Base-by-base conservation (phyloP, 2,888 invertebrate species). In the Embidobia sp. region DNA sequence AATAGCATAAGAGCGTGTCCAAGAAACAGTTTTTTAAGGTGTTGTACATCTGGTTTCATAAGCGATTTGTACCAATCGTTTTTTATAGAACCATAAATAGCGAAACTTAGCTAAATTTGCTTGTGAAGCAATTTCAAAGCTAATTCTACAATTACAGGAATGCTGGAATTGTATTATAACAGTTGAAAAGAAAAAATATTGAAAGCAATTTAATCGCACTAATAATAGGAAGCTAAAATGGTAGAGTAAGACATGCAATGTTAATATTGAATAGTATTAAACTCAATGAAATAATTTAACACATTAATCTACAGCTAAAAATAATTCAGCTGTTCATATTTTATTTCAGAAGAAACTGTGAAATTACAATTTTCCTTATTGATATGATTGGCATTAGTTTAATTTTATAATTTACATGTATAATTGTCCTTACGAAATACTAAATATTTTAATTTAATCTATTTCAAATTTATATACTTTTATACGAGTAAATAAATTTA, bases 61-160 rank as follows among this genome's bases (percentile, higher is more conserved):
- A 11, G 37, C 37, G 7, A 11, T 37, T 3, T 37, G 16, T 11
- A 37, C 13, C 1, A 15, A 15, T 37, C 3, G 31, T 31, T 8
- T 31, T 31, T 31, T 22, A 22, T 2, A 7, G 8, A 31, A n/a
- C 10, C 3, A 31, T 31, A 31, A 31, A 31, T 31, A 5, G 31
- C 3, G 31, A 31, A 31, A n/a, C 27, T n/a, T 2, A 6, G 27
- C 31, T 31, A n/a, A 31, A 31, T 31, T 31, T 2, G n/a, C 31
- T 15, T 13, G 13, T 11, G 13, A 11, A 10, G 5, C 3, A 37
- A 13, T 13, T 37, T 16, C 37, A 6, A 4, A 11, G 37, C 37
- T 37, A 11, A 4, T 15, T 37, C 37, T 37, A 37, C 13, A 11
- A 37, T 37, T 37, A 37, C 37, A 37, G 37, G 7, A 37, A 37